Base-by-base conservation (phyloP, 1,140 invertebrate species). In the Zaprionus camerounensis region DNA sequence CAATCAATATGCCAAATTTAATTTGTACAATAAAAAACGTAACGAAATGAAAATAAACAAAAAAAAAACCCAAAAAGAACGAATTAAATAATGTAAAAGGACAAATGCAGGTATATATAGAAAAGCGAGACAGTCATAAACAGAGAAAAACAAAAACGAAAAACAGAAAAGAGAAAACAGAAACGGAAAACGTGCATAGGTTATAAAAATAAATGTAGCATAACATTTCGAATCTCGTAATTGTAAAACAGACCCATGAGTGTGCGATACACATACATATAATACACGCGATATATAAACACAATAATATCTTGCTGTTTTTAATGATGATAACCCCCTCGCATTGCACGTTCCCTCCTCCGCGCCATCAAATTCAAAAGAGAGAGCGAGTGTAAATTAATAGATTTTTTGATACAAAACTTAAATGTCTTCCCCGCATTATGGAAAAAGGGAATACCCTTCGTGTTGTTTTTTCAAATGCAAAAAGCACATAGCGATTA, bases 101-200 rank as follows among this genome's bases (percentile, higher is more conserved):
- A 86, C 73, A 88, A 90, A 91, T 86, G 81, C 86, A 88, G 85
- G 84, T 88, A 88, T 79, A 86, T 79, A 65, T 44, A 65, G 24
- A 12, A 36, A 63, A 31, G 51, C 68, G 20, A 70, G 56, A 83
- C 70, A 82, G 63, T 57, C 36, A 80, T 56, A 76, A 4, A 51
- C 26, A 76, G 22, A 20, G n/a, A 51, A 34, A 58, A 68, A 28
- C 20, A 12, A 31, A 62, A 51, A 59, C 20, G 26, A 28, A 51
- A 15, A 13, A 31, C 38, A 70, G 26, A 61, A 12, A 38, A 67
- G 22, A 59, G 17, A 63, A 26, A 56, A 59, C n/a, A 62, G 15
- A 57, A 56, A 56, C 5, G 6, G 2, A 13, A 24, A 46, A 62
- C 31, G n/a, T 79, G 58, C 65, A 78, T 77, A 65, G 68, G 65